phyloP scores from a whole-genome alignment of 2,113 vertebrate genomes.

The Cathartes aura region DNA sequence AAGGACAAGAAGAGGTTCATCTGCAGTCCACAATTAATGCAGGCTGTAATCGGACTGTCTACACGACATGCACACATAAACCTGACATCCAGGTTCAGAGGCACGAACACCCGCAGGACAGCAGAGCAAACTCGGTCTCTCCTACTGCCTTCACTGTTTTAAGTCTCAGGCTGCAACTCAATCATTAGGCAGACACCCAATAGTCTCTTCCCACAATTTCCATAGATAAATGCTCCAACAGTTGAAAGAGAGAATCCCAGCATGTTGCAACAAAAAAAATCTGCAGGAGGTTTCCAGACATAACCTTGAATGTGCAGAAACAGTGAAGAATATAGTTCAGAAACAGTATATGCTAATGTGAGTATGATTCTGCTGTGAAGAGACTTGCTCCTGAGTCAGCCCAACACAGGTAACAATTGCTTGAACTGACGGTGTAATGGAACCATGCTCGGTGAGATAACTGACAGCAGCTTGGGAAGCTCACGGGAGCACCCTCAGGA shows the following conservation, averaged over 20 bases:
- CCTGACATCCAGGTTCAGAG: not conserved
- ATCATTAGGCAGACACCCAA: not conserved
- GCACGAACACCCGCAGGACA: not conserved
- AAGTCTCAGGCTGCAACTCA: not conserved
- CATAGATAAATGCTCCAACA: not conserved
- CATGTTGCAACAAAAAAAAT: not conserved
- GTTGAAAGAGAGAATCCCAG: not conserved
- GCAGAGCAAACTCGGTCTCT: not conserved
- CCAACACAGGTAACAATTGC: not conserved
- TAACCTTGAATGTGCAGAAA: not conserved
- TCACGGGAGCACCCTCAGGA: not conserved
- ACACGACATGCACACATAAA: rapidly evolving
- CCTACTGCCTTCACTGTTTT: not conserved
- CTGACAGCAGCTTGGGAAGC: not conserved
- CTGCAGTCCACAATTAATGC: not conserved
- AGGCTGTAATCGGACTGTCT: not conserved
- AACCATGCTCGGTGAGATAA: rapidly evolving
- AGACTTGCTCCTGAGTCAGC: not conserved
- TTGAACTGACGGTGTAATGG: rapidly evolving
- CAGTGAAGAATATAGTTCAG: not conserved
- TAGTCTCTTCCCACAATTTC: not conserved
- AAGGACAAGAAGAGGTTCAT: not conserved
- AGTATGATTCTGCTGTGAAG: not conserved
- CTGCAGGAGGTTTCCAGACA: not conserved
- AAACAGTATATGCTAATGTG: rapidly evolving